Base-by-base conservation (phyloP, 1,140 invertebrate genomes). In the Euwallacea similis region DNA sequence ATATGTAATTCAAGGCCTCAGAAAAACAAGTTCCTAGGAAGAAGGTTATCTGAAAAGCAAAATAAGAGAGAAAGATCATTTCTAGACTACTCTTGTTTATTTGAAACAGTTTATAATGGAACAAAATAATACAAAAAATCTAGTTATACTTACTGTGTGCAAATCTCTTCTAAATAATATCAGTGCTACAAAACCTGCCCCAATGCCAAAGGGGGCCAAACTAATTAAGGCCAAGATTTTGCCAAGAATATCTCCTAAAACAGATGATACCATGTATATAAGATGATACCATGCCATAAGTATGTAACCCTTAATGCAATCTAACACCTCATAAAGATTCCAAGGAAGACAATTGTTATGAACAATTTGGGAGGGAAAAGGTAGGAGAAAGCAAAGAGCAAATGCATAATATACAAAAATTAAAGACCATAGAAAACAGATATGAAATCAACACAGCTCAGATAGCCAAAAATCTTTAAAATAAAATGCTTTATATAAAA, bases 141-240 rank as follows among this genome's bases (percentile, higher is more conserved):
- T 71, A 47, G 60, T 71, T 64, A 74, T 74, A 85, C 87, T 88
- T 86, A 96, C 94, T 50, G 94, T 97, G 79, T 96, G 94, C 69
- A 96, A 83, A 86, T 97, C 95, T 83, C 94, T 86, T 81, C 94
- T 87, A 83, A 96, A 96, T 66, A 95, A 81, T 76, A 96, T 94
- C 54, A 96, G 84, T 44, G 94, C 90, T 66, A 93, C 78, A 84
- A 96, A 95, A 67, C 91, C 91, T 76, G 91, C 86, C 50, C 92
- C 84, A 75, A 96, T 90, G 73, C 89, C 91, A 84, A 96, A 90
- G 6, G 94, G 95, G 64, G 90, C 83, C 63, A 96, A 83, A 83
- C 93, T 96, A 73, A 89, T 86, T 74, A 94, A 83, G 66, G 95
- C 94, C 74, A 95, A 85, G 61, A 93, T 78, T 81, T 91, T 92